Conservation (phyloP, 1,140 invertebrate genomes). For the Gryon sp. region DNA sequence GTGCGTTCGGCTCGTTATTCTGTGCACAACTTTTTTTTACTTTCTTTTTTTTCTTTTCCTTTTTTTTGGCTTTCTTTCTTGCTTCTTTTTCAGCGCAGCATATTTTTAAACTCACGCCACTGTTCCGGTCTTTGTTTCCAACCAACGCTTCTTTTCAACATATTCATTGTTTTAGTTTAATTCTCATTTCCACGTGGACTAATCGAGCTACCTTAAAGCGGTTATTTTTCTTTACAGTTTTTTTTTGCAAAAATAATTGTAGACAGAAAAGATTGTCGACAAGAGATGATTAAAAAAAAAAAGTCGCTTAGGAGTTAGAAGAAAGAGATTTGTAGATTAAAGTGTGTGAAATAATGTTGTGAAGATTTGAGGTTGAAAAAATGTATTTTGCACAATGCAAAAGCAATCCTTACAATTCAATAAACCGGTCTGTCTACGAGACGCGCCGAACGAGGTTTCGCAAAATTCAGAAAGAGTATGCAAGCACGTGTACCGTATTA, state of each 20-base stretch:
- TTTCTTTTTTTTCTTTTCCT: neutral
- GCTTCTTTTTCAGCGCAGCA: no score
- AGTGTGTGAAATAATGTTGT: no score
- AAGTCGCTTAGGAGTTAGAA: no score
- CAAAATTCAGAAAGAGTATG: slow-evolving; percentile 30
- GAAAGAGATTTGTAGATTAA: no score
- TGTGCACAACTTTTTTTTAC: slow-evolving; percentile 5
- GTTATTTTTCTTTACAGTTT: neutral
- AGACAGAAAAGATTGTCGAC: no score
- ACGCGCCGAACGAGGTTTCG: slow-evolving; percentile 1
- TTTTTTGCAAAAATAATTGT: neutral
- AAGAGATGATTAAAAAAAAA: no score
- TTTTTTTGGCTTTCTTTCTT: no score
- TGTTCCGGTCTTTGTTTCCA: neutral
- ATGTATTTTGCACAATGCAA: neutral
- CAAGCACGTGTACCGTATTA: slow-evolving; percentile 52
- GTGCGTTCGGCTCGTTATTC: slow-evolving; percentile 33
- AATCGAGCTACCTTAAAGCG: neutral
- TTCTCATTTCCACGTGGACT: neutral
- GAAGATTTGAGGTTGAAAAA: neutral
- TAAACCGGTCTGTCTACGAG: neutral
- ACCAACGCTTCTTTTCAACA: no score
- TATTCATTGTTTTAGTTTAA: neutral
- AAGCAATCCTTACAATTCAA: no score
- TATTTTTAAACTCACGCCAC: no score